Percentiles rank a stretch among this genome's conserved stretches.
Conservation (phyloP, 1,140 invertebrate genomes). For the Aleiodes sp. region DNA sequence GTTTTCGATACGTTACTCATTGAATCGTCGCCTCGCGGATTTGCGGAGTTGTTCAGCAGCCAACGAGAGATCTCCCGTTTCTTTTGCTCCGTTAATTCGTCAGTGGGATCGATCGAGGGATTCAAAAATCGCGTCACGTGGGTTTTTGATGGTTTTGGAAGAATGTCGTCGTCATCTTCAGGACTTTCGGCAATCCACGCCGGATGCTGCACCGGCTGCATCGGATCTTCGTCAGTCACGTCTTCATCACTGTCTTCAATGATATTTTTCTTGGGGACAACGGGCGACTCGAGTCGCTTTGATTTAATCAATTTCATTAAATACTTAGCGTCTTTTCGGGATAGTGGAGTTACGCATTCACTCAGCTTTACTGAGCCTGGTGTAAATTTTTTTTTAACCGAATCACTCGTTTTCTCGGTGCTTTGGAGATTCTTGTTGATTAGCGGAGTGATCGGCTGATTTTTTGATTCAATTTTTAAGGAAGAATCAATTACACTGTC, state of each 20-base stretch:
- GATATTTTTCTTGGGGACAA: conserved; percentile 5
- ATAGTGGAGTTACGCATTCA: conserved; percentile 21
- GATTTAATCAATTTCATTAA: conserved; percentile 33
- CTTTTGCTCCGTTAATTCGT: conserved; percentile 48
- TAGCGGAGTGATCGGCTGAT: too few species aligned
- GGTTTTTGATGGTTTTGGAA: conserved; percentile 29
- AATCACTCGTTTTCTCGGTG: too few species aligned
- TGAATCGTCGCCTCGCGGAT: conserved; percentile 47
- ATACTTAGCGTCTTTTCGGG: conserved; percentile 26
- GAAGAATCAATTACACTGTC: too few species aligned
- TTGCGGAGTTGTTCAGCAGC: conserved; percentile 51
- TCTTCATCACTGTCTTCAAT: conserved; percentile 25
- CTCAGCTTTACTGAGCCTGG: conserved; percentile 24
- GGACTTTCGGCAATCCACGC: conserved; percentile 36
- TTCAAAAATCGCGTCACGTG: conserved; percentile 34
- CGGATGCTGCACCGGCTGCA: background rate
- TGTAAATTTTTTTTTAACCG: background rate
- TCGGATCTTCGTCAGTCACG: background rate
- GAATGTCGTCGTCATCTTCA: background rate
- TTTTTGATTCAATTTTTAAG: too few species aligned
- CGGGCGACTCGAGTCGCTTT: background rate
- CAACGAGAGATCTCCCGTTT: conserved; percentile 56
- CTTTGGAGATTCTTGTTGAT: too few species aligned
- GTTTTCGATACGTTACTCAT: conserved; percentile 44
- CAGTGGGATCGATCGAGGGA: conserved; percentile 12